Conservation (phyloP, 2,113 vertebrate species). For the Emydocephalus ijimae region DNA sequence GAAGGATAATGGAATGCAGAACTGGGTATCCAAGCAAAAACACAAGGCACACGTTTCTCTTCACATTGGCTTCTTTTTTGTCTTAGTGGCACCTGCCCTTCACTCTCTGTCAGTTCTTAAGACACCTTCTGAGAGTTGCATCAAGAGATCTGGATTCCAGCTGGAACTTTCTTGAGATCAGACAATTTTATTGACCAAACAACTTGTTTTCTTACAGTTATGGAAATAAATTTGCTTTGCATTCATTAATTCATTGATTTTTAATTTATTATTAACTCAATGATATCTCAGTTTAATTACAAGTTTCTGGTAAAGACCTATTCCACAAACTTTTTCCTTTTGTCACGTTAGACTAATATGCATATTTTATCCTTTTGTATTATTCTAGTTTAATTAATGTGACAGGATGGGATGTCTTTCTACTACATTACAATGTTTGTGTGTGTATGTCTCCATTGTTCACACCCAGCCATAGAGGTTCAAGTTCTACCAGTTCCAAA, state of each 20-base stretch:
- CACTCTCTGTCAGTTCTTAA: not conserved
- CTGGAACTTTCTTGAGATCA: not conserved
- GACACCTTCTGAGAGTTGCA: not conserved
- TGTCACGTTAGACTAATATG: conserved; percentile 24
- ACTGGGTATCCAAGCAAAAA: not conserved
- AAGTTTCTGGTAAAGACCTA: conserved; percentile 13
- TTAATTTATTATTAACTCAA: conserved; percentile 10
- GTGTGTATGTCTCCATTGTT: conserved; percentile 41
- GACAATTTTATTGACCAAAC: conserved; percentile 24
- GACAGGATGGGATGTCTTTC: conserved; percentile 32
- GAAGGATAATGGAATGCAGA: not conserved
- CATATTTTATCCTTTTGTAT: not conserved
- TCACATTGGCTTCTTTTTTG: not conserved
- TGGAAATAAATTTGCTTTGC: not conserved
- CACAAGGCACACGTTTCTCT: not conserved
- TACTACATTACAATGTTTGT: conserved; percentile 29
- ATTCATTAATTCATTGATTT: not conserved
- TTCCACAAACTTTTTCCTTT: conserved; percentile 4
- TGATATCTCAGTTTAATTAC: conserved; percentile 39
- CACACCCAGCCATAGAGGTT: conserved; percentile 41
- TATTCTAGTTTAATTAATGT: conserved; percentile 16
- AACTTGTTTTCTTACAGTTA: not conserved
- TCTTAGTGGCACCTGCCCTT: not conserved
- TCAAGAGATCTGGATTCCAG: conserved; percentile 4
- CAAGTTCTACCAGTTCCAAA: conserved; percentile 42